Conservation (phyloP, 2,797 vertebrate genomes). For the Natrix natrix region DNA sequence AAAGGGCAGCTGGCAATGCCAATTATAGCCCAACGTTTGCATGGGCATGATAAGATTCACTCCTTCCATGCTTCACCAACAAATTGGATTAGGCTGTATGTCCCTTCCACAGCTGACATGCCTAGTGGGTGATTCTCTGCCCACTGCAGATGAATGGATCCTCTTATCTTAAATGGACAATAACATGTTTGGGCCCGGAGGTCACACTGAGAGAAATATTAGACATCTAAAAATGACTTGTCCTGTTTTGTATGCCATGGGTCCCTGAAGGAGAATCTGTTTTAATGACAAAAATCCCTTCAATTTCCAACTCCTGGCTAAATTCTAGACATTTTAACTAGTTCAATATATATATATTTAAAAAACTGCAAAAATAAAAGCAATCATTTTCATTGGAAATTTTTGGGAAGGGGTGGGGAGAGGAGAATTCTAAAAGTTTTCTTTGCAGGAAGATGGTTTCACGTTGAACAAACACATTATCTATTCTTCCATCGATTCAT, state of each 20-base stretch:
- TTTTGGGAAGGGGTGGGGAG: neutral
- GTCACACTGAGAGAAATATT: neutral
- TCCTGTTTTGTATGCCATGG: neutral
- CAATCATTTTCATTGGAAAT: neutral
- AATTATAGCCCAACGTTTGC: constrained; percentile 1
- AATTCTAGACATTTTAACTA: neutral
- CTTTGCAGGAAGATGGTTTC: neutral
- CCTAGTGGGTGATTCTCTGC: neutral
- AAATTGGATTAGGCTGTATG: neutral
- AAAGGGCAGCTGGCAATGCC: constrained; percentile 11
- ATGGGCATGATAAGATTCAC: constrained; percentile 24
- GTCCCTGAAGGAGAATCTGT: neutral
- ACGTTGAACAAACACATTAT: neutral
- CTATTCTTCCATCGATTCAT: neutral
- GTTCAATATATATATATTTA: neutral
- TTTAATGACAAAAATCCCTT: neutral
- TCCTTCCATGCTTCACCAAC: neutral
- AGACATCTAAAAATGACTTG: neutral
- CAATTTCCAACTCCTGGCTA: neutral
- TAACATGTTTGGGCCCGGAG: neutral
- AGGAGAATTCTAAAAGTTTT: neutral
- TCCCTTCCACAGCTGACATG: neutral
- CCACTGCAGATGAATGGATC: neutral
- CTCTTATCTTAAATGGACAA: constrained; percentile 9
- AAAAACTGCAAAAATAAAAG: neutral